Evolutionary conservation across 2,888 invertebrate species (phyloP).

Genomic region (Nomada hirtipes): DNA sequence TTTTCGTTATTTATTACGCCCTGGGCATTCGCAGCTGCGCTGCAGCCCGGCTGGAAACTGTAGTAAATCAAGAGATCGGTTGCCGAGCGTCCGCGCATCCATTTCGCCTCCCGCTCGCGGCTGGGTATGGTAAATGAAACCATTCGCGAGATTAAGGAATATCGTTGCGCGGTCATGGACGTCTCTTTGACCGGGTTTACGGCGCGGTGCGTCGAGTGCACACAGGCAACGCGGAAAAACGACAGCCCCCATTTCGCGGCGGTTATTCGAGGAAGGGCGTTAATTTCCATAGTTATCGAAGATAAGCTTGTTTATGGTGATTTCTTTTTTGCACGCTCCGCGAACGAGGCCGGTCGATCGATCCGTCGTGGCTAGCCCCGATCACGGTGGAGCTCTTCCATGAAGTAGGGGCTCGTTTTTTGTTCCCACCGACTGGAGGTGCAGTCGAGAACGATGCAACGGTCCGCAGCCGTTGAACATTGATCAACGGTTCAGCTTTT

Average conservation of each 20-base stretch:
- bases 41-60: slow-evolving; percentile 20
- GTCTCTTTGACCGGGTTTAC: slow-evolving; percentile 3
- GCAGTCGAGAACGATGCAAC: neutral
- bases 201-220: too few species aligned
- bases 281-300: slow-evolving; percentile 43
- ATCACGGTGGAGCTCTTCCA: neutral
- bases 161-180: slow-evolving; percentile 13
- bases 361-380: neutral
- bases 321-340: slow-evolving; percentile 11
- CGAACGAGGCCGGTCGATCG: slow-evolving; percentile 16
- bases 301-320: slow-evolving; percentile 45
- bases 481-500: neutral
- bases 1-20: slow-evolving; percentile 48
- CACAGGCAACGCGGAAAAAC: neutral
- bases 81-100: neutral
- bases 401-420: neutral
- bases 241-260: slow-evolving; percentile 29
- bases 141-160: slow-evolving; percentile 42
- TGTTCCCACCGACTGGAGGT: neutral
- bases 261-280: slow-evolving; percentile 31
- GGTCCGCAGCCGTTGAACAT: neutral
- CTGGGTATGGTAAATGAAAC: slow-evolving; percentile 35
- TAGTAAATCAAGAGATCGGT: slow-evolving; percentile 46
- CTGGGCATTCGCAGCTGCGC: slow-evolving; percentile 27
- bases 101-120: neutral